phyloP scores from a whole-genome alignment of 2,797 vertebrate genomes.

The Cheirogaleus major region DNA sequence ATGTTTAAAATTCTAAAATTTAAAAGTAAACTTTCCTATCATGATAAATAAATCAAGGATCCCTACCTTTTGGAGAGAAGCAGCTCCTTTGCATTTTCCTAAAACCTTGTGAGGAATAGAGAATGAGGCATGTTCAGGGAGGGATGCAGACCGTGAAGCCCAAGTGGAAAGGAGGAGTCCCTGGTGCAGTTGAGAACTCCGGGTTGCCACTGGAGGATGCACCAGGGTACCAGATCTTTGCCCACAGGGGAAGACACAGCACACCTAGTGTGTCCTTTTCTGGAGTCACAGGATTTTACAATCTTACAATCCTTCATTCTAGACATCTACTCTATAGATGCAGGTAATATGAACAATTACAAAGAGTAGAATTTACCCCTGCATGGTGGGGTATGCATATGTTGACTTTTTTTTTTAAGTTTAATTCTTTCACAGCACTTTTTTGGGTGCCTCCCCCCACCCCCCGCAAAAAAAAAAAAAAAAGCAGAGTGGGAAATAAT shows the following conservation, averaged over 20 bases:
- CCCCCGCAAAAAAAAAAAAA: neutral
- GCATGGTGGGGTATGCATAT: neutral
- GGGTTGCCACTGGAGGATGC: neutral
- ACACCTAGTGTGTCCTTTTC: neutral
- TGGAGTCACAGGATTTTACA: neutral
- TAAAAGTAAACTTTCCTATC: constrained; percentile 2
- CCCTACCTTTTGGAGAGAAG: neutral
- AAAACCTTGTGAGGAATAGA: neutral
- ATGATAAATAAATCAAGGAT: neutral
- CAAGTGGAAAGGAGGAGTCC: neutral
- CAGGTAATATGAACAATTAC: neutral
- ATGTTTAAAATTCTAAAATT: neutral
- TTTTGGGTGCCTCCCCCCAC: neutral
- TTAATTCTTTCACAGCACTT: neutral
- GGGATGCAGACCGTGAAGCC: neutral
- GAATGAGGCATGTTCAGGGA: neutral
- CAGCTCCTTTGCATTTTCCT: neutral
- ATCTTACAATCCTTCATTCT: neutral
- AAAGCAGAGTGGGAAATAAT: neutral
- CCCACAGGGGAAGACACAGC: neutral
- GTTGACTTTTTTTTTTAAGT: neutral
- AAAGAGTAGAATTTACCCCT: neutral
- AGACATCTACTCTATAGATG: neutral
- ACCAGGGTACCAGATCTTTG: neutral
- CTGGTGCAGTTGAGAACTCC: neutral